These are phyloP conservation scores for Sciurus carolinensis DNA, from an alignment of 2,797 vertebrate species.

Conservation along the genomic window DNA sequence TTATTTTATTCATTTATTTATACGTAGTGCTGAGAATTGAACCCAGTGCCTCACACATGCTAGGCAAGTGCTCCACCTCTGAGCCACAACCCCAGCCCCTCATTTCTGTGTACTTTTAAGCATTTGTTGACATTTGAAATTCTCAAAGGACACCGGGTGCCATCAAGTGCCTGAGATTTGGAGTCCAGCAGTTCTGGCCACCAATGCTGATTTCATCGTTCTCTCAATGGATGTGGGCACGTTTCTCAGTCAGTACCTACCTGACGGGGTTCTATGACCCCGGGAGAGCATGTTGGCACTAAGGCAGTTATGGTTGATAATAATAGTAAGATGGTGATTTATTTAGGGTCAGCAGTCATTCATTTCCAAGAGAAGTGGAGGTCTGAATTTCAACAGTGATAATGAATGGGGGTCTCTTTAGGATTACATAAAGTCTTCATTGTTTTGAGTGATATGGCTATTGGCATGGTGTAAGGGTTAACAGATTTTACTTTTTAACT, in stretches of 20 bases:
- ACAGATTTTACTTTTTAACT: background rate
- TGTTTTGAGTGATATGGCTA: background rate
- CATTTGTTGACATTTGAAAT: conserved; percentile 8
- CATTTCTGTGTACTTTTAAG: background rate
- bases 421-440: background rate
- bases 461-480: background rate
- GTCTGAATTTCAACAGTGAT: background rate
- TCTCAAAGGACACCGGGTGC: background rate
- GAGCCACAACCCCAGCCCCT: no score
- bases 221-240: background rate
- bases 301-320: background rate
- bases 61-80: no score
- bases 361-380: conserved; percentile 24
- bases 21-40: no score
- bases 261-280: background rate
- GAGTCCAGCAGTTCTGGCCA: background rate
- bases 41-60: no score
- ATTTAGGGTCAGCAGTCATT: background rate
- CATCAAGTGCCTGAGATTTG: background rate
- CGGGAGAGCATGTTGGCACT: background rate
- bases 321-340: background rate
- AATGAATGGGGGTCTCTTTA: background rate
- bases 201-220: background rate
- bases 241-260: background rate
- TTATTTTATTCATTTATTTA: no score